Base-by-base conservation (phyloP, 2,113 vertebrate species). In the Larimichthys polyactis region DNA sequence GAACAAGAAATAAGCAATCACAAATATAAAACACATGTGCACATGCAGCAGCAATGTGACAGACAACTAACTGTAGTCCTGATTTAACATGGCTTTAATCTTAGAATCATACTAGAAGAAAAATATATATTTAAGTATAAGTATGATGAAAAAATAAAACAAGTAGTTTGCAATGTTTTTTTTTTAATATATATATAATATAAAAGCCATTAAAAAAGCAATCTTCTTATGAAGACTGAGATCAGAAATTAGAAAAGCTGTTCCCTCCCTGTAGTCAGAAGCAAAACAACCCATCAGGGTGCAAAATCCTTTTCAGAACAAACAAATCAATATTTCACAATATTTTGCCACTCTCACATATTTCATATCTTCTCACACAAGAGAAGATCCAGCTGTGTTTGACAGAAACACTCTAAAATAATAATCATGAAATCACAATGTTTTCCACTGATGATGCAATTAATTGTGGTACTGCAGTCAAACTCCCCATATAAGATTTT, bases 311-410 rank as follows among this genome's bases (percentile, higher is more conserved):
- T 81, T 86, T 54, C 40, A 79, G 67, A 82, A 75, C 78, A 81
- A 79, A 79, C 70, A 71, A 62, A 84, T 86, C 24, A 62, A 86
- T 84, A 84, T 83, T 88, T 86, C 66, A 79, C 54, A 62, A 78
- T 79, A 82, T 80, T 76, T 69, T 81, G 43, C 75, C 43, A 52
- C 46, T 10, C 63, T 81, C 69, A 12, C 49, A 5, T 52, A 66
- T 58, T 65, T 70, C 64, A 19, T 66, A 67, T 55, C 16, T 17
- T 59, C 22, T 82, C 15, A 44, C 11, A 44, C 10, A 12, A 11
- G 44, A 52, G 52, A 62, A 74, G 48, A 40, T 27, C 36, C 59
- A 12, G 11, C 49, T 59, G 43, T 63, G 15, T 55, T 15, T 81
- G 49, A 20, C 10, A 46, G 22, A 83, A 71, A 49, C 44, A n/a